Evolutionary conservation across 2,797 vertebrate species (phyloP).

Genomic region (Emydoidea blandingii): DNA sequence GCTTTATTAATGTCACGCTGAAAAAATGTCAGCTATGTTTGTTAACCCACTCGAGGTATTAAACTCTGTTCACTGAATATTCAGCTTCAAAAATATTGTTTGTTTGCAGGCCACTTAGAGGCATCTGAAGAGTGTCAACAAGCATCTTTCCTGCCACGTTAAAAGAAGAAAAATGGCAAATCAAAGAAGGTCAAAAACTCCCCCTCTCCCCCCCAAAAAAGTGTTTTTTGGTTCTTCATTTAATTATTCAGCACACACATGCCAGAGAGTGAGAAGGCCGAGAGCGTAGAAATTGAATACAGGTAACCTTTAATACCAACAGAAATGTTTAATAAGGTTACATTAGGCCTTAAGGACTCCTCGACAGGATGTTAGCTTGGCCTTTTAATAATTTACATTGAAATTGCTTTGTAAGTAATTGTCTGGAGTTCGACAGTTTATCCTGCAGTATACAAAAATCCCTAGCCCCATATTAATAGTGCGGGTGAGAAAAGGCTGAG

Average conservation of each 20-base stretch:
- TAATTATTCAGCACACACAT: not conserved
- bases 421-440: not conserved
- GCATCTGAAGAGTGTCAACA: fast-evolving
- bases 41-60: not conserved
- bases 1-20: not conserved
- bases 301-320: conserved; percentile 33
- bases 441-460: not conserved
- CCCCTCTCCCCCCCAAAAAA: no score
- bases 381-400: not conserved
- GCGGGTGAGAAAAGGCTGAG: not conserved
- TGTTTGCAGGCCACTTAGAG: fast-evolving
- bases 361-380: not conserved
- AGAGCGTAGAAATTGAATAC: not conserved
- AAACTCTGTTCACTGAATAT: not conserved
- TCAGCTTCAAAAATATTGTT: not conserved
- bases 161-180: conserved; percentile 6
- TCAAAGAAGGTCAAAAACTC: conserved; percentile 45
- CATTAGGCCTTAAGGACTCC: not conserved
- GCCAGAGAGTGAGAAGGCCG: not conserved
- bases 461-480: not conserved
- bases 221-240: not conserved
- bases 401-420: not conserved
- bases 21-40: not conserved
- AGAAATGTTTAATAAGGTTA: conserved; percentile 47
- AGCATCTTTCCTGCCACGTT: conserved; percentile 36